These are phyloP conservation scores for Dendroctonus ponderosae DNA, from an alignment of 1,140 invertebrate genomes.

Conservation along the genomic window DNA sequence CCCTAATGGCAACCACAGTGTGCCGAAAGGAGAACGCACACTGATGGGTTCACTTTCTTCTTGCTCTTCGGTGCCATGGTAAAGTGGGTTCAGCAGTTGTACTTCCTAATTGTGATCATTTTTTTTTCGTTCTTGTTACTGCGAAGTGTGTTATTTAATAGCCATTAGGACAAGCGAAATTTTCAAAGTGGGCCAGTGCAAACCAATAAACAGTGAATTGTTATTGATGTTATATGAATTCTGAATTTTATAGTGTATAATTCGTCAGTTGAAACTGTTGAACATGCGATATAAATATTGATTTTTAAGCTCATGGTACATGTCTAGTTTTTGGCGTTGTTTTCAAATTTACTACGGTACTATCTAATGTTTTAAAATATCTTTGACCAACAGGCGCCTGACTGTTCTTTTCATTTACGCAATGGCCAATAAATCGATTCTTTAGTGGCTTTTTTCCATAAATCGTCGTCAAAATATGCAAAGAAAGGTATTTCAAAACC, in stretches of 20 bases:
- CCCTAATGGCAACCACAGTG: conserved; percentile 18
- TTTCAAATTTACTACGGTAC: too few species aligned
- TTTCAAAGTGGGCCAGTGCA: neutral
- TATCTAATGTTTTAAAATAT: too few species aligned
- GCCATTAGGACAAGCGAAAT: neutral
- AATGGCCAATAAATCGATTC: too few species aligned
- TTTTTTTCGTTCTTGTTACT: neutral
- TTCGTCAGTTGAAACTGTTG: neutral
- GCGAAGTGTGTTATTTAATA: conserved; percentile 4
- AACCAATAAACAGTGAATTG: neutral
- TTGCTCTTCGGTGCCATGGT: conserved; percentile 13
- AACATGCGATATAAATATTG: neutral
- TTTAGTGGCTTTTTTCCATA: too few species aligned
- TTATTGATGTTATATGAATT: neutral
- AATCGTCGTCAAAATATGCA: too few species aligned
- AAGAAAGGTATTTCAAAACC: too few species aligned
- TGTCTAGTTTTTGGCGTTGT: too few species aligned
- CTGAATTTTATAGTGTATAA: neutral
- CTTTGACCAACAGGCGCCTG: too few species aligned
- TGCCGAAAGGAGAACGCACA: conserved; percentile 24
- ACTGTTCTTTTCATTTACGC: too few species aligned
- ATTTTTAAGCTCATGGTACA: neutral
- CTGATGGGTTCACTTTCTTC: conserved; percentile 32
- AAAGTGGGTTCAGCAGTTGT: conserved; percentile 24
- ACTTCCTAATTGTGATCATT: conserved; percentile 18